Evolutionary conservation across 2,113 vertebrate genomes (phyloP), one percentile per base, ranked within the genome.

Genomic region (Catharus fuscescens): DNA sequence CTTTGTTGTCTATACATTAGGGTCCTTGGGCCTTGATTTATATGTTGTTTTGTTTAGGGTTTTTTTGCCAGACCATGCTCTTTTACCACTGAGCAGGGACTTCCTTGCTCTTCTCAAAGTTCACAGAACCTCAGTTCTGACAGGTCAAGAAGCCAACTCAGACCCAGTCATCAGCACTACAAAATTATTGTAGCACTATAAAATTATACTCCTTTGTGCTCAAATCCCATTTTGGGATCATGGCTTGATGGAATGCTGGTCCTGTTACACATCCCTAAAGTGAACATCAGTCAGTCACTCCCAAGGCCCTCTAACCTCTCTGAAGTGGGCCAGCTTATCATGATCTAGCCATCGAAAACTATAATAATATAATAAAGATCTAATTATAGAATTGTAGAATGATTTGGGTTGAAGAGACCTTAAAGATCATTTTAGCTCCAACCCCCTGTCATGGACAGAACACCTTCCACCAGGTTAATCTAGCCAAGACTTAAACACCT

Each of bases 201-300:
- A 15, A 29, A 47, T 53, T 38, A 14, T 4, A 16, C 1, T 53
- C 13, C 4, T 21, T 2, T 6, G 3, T 57, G n/a, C 7, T 80
- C 12, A 18, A 24, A n/a, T 54, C 7, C 2, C 8, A 2, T 65
- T 65, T 67, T 53, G 31, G 12, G 62, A 53, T n/a, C 29, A 5
- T 21, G 24, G 5, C 8, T 21, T 0, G 2, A 8, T 2, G 6
- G 36, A 90, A 61, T 19, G 15, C 5, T 64, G n/a, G 32, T 65
- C 17, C 48, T 73, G 25, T 19, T 77, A 50, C 20, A 34, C 16
- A 50, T 21, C 28, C 23, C 36, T 70, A 24, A 56, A 50, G 9
- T 1, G 3, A 86, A 45, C 1, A 48, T 31, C 28, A 45, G 4
- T 1, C 0, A 0, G 20, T 28, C 38, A 73, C 7, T 38, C 4